Conservation (phyloP, 2,113 vertebrate genomes). For the Rhadina sibilatrix region DNA sequence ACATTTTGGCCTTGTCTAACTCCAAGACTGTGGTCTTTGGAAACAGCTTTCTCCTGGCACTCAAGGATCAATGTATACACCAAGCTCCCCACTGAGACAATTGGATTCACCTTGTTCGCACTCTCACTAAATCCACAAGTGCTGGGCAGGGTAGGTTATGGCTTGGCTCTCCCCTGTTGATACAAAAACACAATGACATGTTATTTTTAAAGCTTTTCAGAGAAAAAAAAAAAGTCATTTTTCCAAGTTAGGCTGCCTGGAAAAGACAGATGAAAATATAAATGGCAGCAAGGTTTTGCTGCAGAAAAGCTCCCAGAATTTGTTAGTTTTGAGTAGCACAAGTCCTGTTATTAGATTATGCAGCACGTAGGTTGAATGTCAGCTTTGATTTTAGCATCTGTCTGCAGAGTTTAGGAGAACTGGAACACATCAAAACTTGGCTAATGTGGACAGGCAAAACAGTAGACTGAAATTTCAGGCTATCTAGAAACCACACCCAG, state of each 20-base stretch:
- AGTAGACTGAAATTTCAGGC: constrained; percentile 68
- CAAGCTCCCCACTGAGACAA: background rate
- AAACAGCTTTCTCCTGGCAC: background rate
- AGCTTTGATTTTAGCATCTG: constrained; percentile 66
- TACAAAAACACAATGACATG: background rate
- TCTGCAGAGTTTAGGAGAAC: constrained; percentile 43
- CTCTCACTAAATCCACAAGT: background rate
- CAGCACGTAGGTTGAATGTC: constrained; percentile 26
- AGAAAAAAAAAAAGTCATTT: background rate
- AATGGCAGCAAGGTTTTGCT: constrained; percentile 15
- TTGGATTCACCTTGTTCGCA: background rate
- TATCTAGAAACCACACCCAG: constrained; percentile 69
- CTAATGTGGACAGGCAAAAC: constrained; percentile 56
- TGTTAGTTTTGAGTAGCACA: constrained; percentile 23
- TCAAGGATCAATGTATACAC: background rate
- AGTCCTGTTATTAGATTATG: constrained; percentile 59
- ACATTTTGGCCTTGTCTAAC: background rate
- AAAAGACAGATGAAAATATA: constrained; percentile 17
- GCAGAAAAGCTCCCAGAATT: background rate
- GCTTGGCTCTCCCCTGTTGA: background rate
- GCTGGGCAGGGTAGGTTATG: background rate
- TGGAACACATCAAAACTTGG: constrained; percentile 67
- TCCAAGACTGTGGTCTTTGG: background rate
- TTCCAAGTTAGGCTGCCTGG: background rate
- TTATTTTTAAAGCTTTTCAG: background rate